These are phyloP conservation scores for Cyanoramphus novaezelandiae DNA, from an alignment of 2,113 vertebrate genomes.

Conservation along the genomic window DNA sequence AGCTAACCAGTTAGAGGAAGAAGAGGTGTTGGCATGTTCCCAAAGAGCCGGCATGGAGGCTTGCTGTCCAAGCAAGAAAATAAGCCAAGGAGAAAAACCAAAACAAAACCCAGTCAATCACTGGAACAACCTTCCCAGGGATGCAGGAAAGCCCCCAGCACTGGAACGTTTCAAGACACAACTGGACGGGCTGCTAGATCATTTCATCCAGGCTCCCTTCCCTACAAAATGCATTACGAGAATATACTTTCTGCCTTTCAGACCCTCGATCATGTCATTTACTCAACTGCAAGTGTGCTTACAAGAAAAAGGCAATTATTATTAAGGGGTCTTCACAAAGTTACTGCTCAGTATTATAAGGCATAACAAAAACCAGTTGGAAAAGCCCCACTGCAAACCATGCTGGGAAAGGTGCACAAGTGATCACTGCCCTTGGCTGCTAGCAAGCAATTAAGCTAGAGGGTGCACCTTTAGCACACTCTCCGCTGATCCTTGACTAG, in stretches of 20 bases:
- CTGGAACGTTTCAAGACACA: neutral
- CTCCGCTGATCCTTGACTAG: neutral
- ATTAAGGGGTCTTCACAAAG: neutral
- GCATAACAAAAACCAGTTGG: neutral
- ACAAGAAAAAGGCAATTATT: neutral
- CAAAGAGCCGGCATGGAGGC: neutral
- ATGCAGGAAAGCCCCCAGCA: accelerated
- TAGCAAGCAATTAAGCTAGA: neutral
- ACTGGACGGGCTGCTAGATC: neutral
- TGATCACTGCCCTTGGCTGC: neutral
- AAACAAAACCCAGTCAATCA: neutral
- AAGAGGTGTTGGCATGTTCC: neutral
- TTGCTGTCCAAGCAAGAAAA: neutral
- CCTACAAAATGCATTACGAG: neutral
- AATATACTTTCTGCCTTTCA: neutral
- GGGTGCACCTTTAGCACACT: neutral
- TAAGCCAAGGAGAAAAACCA: neutral
- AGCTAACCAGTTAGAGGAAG: neutral
- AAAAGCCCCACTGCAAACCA: neutral
- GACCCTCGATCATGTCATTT: neutral
- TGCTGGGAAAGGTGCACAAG: neutral
- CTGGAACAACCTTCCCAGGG: neutral
- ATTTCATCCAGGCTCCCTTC: neutral
- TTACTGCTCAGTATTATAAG: neutral
- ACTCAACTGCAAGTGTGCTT: neutral